phyloP scores from a whole-genome alignment of 2,113 vertebrate species.

The Grantiella picta region DNA sequence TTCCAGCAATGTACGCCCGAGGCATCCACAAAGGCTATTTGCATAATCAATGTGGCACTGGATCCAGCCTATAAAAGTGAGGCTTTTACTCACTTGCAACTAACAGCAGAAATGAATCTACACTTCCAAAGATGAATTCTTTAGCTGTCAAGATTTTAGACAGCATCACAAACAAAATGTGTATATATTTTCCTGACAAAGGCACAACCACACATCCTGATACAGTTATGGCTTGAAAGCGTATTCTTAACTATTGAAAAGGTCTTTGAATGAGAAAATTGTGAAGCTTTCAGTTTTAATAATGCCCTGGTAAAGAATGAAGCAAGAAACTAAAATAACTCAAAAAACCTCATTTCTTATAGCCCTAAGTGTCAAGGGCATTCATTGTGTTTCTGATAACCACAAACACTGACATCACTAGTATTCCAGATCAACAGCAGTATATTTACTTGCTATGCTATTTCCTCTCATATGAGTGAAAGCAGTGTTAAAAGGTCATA shows the following conservation, averaged over 20 bases:
- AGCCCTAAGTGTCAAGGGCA: conserved; percentile 48
- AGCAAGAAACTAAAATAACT: conserved; percentile 64
- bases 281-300: conserved; percentile 70
- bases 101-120: conserved; percentile 33
- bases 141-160: conserved; percentile 68
- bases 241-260: conserved; percentile 70
- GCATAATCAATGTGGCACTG: conserved; percentile 58
- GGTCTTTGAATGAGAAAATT: conserved; percentile 67
- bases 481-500: conserved; percentile 49
- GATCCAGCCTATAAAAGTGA: conserved; percentile 45
- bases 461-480: conserved; percentile 38
- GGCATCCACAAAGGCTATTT: conserved; percentile 48
- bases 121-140: conserved; percentile 65
- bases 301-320: conserved; percentile 56
- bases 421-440: conserved; percentile 51
- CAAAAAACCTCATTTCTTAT: conserved; percentile 32
- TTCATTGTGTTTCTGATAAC: conserved; percentile 52
- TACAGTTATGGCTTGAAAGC: conserved; percentile 70
- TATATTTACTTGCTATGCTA: conserved; percentile 17
- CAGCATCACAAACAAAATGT: conserved; percentile 64
- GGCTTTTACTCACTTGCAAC: conserved; percentile 43
- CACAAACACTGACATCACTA: conserved; percentile 25
- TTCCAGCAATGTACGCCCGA: conserved; percentile 43
- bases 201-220: conserved; percentile 47
- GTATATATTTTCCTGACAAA: conserved; percentile 63